phyloP scores from a whole-genome alignment of 2,113 vertebrate genomes.

The Machaerirhynchus nigripectus region DNA sequence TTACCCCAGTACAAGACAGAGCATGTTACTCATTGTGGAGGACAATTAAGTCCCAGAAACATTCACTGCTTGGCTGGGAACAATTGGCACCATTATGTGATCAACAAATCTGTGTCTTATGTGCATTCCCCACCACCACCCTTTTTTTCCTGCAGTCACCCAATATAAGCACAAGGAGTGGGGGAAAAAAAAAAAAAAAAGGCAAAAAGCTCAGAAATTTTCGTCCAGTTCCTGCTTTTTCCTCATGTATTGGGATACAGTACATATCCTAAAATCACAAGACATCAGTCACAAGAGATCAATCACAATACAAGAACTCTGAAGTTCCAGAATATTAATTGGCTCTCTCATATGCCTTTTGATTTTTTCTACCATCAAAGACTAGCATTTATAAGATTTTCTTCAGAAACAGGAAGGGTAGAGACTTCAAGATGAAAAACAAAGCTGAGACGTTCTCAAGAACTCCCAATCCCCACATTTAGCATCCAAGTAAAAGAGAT shows the following conservation, averaged over 20 bases:
- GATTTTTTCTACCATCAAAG: not conserved
- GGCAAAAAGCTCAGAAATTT: not conserved
- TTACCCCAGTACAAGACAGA: slow-evolving; percentile 58
- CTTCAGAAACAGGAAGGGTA: not conserved
- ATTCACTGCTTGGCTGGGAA: slow-evolving; percentile 24
- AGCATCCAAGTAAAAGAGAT: not conserved
- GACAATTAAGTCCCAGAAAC: slow-evolving; percentile 59
- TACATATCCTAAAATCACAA: not conserved
- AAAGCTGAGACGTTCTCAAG: not conserved
- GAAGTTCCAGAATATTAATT: not conserved
- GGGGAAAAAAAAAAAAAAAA: too few relatives aligned
- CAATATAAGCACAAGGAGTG: not conserved
- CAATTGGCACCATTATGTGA: slow-evolving; percentile 34
- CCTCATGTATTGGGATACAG: not conserved
- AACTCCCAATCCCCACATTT: not conserved
- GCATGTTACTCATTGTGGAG: slow-evolving; percentile 61
- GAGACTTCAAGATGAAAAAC: not conserved
- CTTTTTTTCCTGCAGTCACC: not conserved
- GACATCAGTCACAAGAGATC: not conserved
- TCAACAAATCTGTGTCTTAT: slow-evolving; percentile 18
- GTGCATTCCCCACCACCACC: not conserved
- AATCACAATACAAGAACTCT: not conserved
- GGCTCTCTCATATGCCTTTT: not conserved
- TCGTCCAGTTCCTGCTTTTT: not conserved
- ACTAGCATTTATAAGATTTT: not conserved